Conservation (phyloP, 2,888 invertebrate species). For the Drosophila kambysellisi region DNA sequence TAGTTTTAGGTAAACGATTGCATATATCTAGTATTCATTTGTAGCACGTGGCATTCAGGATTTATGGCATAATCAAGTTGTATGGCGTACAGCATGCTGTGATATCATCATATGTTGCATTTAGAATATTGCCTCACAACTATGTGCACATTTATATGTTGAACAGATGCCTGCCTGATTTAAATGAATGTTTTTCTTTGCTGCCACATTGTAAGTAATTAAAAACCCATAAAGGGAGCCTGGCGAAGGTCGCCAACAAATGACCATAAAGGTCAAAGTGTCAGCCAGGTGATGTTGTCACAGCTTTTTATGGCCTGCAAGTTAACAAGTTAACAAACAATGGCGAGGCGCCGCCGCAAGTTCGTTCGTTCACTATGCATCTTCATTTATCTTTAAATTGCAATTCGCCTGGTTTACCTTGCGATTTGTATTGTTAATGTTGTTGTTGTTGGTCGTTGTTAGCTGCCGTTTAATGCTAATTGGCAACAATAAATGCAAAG, state of each 20-base stretch:
- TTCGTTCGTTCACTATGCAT: slow-evolving; percentile 41
- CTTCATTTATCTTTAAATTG: slow-evolving; percentile 64
- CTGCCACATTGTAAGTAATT: slow-evolving; percentile 40
- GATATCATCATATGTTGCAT: slow-evolving; percentile 24
- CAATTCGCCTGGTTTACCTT: slow-evolving; percentile 54
- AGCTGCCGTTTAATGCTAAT: slow-evolving; percentile 68
- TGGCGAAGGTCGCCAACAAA: slow-evolving; percentile 52
- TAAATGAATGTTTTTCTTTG: slow-evolving; percentile 31
- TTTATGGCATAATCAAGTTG: slow-evolving; percentile 13
- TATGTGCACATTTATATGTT: slow-evolving; percentile 29
- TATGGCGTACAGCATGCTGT: neutral
- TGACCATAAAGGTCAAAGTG: slow-evolving; percentile 64
- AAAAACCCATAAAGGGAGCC: slow-evolving; percentile 62
- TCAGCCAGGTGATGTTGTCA: slow-evolving; percentile 56
- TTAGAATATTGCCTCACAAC: slow-evolving; percentile 10
- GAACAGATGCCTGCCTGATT: slow-evolving; percentile 18
- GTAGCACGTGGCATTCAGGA: slow-evolving; percentile 26
- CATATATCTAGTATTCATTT: slow-evolving; percentile 5
- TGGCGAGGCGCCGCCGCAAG: slow-evolving; percentile 36
- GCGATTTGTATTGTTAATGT: slow-evolving; percentile 23
- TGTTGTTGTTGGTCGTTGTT: slow-evolving; percentile 21
- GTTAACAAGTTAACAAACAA: slow-evolving; percentile 62
- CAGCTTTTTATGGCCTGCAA: slow-evolving; percentile 45
- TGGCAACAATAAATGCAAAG: slow-evolving; percentile 65
- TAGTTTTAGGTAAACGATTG: neutral